Evolutionary conservation across 2,888 invertebrate genomes (phyloP), one percentile per base, ranked within the genome.

Genomic region (Tortrix viridana): DNA sequence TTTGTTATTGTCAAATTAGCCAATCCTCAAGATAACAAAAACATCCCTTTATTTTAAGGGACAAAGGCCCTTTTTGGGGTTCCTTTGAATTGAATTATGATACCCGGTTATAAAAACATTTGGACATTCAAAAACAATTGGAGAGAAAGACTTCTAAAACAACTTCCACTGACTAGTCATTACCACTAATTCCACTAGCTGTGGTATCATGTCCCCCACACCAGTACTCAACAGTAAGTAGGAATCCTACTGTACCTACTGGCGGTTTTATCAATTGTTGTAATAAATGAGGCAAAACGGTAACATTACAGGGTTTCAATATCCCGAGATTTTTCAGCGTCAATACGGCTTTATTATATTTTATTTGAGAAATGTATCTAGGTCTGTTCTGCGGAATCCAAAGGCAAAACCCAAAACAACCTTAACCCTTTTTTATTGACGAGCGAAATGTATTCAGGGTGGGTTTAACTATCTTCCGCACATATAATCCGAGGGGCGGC

Each of bases 11-110:
- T 89, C 92, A 92, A 92, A 92, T 92, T 92, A 92, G 89, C 84
- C 92, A 88, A 89, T 92, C 88, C 92, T 91, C 92, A 92, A 92
- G 92, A 92, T 92, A 92, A 91, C 91, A 92, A 90, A 89, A 90
- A 89, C 87, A 89, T 79, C 88, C 91, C 88, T 89, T 89, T 86
- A 80, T 82, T 76, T 74, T 74, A 80, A 84, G 82, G 88, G 85
- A 89, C 89, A 90, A 89, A 85, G 85, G 85, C 82, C 85, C 84
- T 82, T 86, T 63, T 53, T 43, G 32, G 57, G 57, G 47, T 12
- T 22, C 61, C 44, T 50, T 5, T 22, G 48, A 49, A 49, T 6
- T 2, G 26, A 22, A 16, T 26, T 2, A 14, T 22, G 43, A 44
- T 4, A 48, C 4, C 3, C 5, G n/a, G 5, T 16, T 41, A 14